Base-by-base conservation (phyloP, 2,797 vertebrate species). In the Microtus californicus region DNA sequence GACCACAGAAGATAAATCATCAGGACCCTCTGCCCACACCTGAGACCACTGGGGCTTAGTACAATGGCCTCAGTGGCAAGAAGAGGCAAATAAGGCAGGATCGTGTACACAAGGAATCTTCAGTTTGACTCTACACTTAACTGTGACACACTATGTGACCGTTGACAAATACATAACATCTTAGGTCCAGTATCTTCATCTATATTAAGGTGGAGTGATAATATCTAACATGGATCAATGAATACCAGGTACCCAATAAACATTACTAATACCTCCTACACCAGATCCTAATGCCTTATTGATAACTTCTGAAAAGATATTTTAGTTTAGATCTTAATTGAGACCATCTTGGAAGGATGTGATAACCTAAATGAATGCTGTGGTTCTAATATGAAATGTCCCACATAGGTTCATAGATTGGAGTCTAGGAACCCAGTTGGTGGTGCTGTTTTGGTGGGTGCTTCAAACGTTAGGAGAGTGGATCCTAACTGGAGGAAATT, bases 281-380 rank as follows among this genome's bases (percentile, higher is more conserved):
- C 8, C 27, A 90, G 65, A 85, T 93, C 25, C 56, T 40, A 88
- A 81, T 73, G n/a, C 19, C 76, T 89, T 65, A 23, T 45, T 76
- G 48, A 76, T 87, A 78, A 87, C 34, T 71, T 90, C 56, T 88
- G 79, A 73, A 69, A 94, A 76, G 51, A 63, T 56, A 80, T 37
- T 89, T 95, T n/a, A 79, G 11, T 86, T 77, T 61, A 82, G 65
- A 48, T 45, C 29, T 76, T 95, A 92, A 79, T 31, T 27, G 48
- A 87, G 23, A 71, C 74, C 59, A 15, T 82, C 93, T 80, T 90
- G 21, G 89, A 95, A 71, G n/a, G 43, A 21, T 89, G 17, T 67
- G 63, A 78, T 77, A n/a, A 61, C 17, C 27, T 67, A 89, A 79
- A 17, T 81, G 23, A 31, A 82, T 40, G 23, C 25, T 89, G 63